These are phyloP conservation scores for Drusus annulatus DNA, from an alignment of 1,140 invertebrate species.

Conservation along the genomic window DNA sequence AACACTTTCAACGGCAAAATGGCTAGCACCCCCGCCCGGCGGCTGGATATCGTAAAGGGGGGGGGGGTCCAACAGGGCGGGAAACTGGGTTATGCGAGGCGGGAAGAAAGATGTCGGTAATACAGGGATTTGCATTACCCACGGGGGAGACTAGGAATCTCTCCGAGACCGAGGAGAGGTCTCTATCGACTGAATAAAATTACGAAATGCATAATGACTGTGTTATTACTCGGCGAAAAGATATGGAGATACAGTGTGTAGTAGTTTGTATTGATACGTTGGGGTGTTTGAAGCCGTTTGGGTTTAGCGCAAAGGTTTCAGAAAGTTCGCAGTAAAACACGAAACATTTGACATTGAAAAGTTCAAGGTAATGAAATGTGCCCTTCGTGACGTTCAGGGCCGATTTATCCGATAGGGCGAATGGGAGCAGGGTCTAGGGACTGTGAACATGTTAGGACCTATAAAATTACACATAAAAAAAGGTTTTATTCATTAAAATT, in stretches of 20 bases:
- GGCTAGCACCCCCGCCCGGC: too few relatives aligned
- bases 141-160: constrained; percentile 3
- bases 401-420: too few relatives aligned
- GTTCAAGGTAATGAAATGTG: constrained; percentile 6
- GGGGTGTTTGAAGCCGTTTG: background rate
- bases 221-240: background rate
- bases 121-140: constrained; percentile 21
- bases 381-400: too few relatives aligned
- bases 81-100: background rate
- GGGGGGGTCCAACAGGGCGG: too few relatives aligned
- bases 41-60: too few relatives aligned
- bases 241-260: too few relatives aligned
- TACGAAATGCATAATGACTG: background rate
- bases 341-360: constrained; percentile 34
- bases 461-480: too few relatives aligned
- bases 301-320: background rate
- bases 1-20: too few relatives aligned
- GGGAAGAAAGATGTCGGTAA: constrained; percentile 11
- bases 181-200: constrained; percentile 6
- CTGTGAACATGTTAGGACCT: too few relatives aligned
- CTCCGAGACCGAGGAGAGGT: background rate
- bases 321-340: background rate
- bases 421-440: too few relatives aligned
- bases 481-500: too few relatives aligned
- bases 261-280: too few relatives aligned